Evolutionary conservation across 2,888 invertebrate species (phyloP), one percentile per base, ranked within the genome.

Genomic region (Agrypnus murinus): DNA sequence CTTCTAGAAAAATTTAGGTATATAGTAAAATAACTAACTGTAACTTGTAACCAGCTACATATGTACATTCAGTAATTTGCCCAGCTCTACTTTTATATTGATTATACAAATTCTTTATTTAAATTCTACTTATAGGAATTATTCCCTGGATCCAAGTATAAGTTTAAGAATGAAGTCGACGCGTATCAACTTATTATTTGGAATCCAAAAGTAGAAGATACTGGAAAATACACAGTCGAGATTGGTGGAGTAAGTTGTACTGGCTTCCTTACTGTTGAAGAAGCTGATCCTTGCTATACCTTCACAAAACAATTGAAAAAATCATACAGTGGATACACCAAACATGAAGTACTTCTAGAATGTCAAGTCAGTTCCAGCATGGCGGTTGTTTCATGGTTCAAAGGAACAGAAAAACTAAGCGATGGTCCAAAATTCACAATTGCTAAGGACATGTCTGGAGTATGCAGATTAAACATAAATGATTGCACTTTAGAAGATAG

Each of bases 141-240:
- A 59, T 99, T 99, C 88, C 91, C 95, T 74, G 97, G 99, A 77
- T 93, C 97, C 69, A 99, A 98, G 86, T 99, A 95, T 86, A 98
- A 99, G 87, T 95, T 99, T 86, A 94, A 93, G 80, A 94, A 92
- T 81, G 97, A 98, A 84, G 94, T 93, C 80, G 96, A 97, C 82
- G 91, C 92, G 0, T 98, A 99, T 85, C 94, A 93, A 81, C 88
- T 99, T 75, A 93, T 95, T 76, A 96, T 99, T 80, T 90, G 90
- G 84, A 92, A 90, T 80, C 98, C 99, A 0, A 96, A 95, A 87
- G 95, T 95, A 38, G 99, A 99, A 79, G 99, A 99, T 85, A 95
- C 95, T 77, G 99, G 98, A 79, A 97, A 97, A 88, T 98, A 98
- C 83, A 95, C 95, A 0, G 93, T 98, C 80, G 97, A 99, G 87